phyloP scores from a whole-genome alignment of 2,113 vertebrate genomes.

The Syrmaticus mikado region DNA sequence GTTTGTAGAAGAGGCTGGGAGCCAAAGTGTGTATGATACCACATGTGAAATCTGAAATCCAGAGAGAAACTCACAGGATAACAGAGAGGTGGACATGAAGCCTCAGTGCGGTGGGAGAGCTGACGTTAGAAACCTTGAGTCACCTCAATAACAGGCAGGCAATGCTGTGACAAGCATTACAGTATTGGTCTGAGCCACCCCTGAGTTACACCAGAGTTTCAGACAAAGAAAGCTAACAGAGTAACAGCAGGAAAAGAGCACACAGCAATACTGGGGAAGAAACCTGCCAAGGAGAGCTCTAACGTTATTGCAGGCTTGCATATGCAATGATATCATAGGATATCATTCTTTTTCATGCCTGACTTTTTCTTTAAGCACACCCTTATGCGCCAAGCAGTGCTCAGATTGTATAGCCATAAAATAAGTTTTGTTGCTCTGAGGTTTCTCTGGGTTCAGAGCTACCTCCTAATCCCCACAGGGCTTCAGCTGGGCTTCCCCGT shows the following conservation, averaged over 20 bases:
- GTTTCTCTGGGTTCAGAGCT: not conserved
- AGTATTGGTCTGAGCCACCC: not conserved
- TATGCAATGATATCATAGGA: not conserved
- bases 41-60: not conserved
- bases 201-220: not conserved
- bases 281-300: not conserved
- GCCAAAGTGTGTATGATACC: not conserved
- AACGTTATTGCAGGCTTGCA: not conserved
- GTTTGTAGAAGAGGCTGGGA: not conserved
- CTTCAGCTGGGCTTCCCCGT: not conserved
- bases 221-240: not conserved
- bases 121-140: not conserved
- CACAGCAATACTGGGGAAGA: not conserved
- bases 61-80: not conserved
- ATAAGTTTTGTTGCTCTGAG: rapidly evolving
- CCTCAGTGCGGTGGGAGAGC: not conserved
- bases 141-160: not conserved
- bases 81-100: not conserved
- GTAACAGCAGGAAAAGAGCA: not conserved
- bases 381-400: not conserved
- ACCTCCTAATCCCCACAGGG: not conserved
- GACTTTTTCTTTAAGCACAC: not conserved
- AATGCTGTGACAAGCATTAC: rapidly evolving
- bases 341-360: not conserved
- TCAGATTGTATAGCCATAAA: not conserved